Base-by-base conservation (phyloP, 2,888 invertebrate genomes). In the Mimachlamys varia region DNA sequence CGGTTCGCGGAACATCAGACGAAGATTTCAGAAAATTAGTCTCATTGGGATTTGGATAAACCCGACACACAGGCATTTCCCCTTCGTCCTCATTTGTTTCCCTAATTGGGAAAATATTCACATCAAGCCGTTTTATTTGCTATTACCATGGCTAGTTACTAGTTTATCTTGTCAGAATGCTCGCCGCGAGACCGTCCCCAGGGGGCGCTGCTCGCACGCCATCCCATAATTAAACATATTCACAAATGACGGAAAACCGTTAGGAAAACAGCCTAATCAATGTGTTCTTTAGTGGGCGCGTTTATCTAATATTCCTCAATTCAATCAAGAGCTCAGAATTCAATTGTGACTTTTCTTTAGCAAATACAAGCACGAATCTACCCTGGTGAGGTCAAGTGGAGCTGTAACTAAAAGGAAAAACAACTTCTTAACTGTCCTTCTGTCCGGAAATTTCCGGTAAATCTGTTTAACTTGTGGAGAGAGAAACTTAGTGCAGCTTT, bases 11-110 rank as follows among this genome's bases (percentile, higher is more conserved):
- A 89, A 93, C 92, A 93, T 93, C 92, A 91, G 92, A 89, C 62
- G 90, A 90, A 93, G 91, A 93, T 94, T 93, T 93, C 90, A 89
- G 88, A 89, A 93, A 93, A 93, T 94, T 94, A 93, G 93, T 93
- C 94, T 92, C 93, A 91, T 50, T 92, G 94, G 94, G 93, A 90
- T 88, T 89, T 76, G 88, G 90, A 90, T 89, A 90, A 89, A 89
- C 89, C 89, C 87, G 87, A 89, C 87, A 90, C 89, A 89, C 89
- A 89, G 88, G 88, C 87, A 90, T 90, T 87, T 89, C 88, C 88
- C 90, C 88, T 89, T 58, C 88, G 90, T 88, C 87, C 90, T 90
- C 88, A 90, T 90, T 92, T 92, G 90, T 90, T 88, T 55, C 89
- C 88, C 88, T 92, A 90, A 92, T 90, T 92, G 90, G 92, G 88